Percentiles rank a stretch among this genome's conserved stretches.
These are phyloP conservation scores for Tyrannus savana DNA, from an alignment of 2,113 vertebrate species.

Conservation along the genomic window DNA sequence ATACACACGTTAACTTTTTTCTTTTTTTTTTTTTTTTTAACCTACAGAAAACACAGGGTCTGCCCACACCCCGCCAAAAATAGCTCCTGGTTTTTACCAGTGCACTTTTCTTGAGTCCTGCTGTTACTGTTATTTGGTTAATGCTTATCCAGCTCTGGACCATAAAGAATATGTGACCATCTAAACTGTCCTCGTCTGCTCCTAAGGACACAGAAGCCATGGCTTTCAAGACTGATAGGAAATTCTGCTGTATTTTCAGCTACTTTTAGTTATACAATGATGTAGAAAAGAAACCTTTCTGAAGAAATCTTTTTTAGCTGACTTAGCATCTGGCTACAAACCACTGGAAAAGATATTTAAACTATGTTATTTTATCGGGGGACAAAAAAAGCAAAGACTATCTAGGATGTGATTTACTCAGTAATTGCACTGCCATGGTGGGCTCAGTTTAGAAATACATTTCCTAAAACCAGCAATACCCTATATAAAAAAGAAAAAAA, in stretches of 20 bases:
- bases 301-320: slow-evolving; percentile 43
- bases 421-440: slow-evolving; percentile 54
- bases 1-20: not conserved
- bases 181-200: not conserved
- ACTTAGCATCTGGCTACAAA: slow-evolving; percentile 54
- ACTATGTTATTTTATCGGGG: slow-evolving; percentile 33
- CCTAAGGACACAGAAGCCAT: not conserved
- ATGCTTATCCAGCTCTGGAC: not conserved
- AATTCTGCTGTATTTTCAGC: slow-evolving; percentile 1
- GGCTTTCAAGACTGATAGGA: not conserved
- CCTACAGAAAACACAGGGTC: not conserved
- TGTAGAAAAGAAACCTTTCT: slow-evolving; percentile 35
- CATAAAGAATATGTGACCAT: not conserved
- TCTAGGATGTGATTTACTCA: slow-evolving; percentile 44
- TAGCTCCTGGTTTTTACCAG: not conserved
- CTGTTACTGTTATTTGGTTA: not conserved
- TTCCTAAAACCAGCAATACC: slow-evolving; percentile 37
- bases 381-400: slow-evolving; percentile 20
- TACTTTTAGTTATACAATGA: slow-evolving; percentile 25
- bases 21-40: too few species aligned
- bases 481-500: not conserved
- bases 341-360: slow-evolving; percentile 53
- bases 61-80: not conserved
- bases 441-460: slow-evolving; percentile 30
- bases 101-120: not conserved